Evolutionary conservation across 2,797 vertebrate genomes (phyloP), one percentile per base, ranked within the genome.

Genomic region (Peromyscus melanophrys): DNA sequence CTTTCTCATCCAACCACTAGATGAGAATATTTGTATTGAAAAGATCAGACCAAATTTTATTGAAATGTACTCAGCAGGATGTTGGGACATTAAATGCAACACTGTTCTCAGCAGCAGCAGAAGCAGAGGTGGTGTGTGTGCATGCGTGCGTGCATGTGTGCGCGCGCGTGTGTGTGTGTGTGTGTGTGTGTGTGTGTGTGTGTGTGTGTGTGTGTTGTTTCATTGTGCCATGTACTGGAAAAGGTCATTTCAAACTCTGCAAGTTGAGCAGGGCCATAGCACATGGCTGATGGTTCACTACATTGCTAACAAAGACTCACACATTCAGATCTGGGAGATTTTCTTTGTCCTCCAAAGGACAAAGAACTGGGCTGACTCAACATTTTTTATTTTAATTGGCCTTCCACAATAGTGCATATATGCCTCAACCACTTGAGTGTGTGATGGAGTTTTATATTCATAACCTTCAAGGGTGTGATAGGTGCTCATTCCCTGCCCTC

Each of bases 31-130:
- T 83, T 23, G 81, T 57, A 49, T 52, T 17, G n/a, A 52, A 81
- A 83, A 76, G 23, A 63, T 12, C 25, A 9, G 23, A 63, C 13
- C 0, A 4, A 46, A 76, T 12, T 85, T 73, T 87, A 7, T 2
- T 67, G 16, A 84, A 37, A 40, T 43, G 84, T 83, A 80, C 31
- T 93, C 27, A 87, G 61, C 21, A 69, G 19, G 77, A 57, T 73
- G 31, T 73, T 89, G 57, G 8, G 31, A 46, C 40, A 10, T 75
- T 75, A 40, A 75, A 75, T 31, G 14, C 29, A 69, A 34, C 67
- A 6, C 84, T 88, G 59, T 88, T 89, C 76, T 94, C 43, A 23
- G 46, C 17, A 80, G 82, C 63, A 88, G 34, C 23, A 85, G 81
- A 19, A 29, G 52, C 34, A 52, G 34, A 67, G 27, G 27, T 17